Evolutionary conservation across 2,113 vertebrate species (phyloP).

Genomic region (Cathartes aura): DNA sequence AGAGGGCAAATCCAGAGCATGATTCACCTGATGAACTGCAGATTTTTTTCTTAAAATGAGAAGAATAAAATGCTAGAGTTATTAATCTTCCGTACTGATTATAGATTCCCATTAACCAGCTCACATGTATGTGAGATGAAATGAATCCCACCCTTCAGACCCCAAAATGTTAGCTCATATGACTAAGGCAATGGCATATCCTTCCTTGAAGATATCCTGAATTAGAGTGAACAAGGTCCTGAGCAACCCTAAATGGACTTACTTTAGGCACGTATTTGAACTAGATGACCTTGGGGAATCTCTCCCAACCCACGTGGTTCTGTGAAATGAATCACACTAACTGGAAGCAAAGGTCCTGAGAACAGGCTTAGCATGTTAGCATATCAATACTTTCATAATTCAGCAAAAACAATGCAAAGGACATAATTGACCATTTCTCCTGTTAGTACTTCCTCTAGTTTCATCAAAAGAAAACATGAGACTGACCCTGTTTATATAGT

Average conservation of each 20-base stretch:
- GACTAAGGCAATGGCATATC: not conserved
- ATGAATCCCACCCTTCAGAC: not conserved
- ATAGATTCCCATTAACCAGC: not conserved
- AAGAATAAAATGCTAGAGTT: not conserved
- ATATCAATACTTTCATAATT: not conserved
- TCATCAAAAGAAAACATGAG: not conserved
- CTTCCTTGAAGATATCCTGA: not conserved
- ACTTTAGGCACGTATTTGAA: not conserved
- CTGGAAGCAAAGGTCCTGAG: not conserved
- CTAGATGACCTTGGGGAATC: not conserved
- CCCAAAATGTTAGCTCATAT: not conserved
- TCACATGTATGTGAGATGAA: not conserved
- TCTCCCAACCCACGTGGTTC: rapidly evolving
- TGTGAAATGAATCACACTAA: not conserved
- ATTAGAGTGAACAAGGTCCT: not conserved
- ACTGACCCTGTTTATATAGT: not conserved
- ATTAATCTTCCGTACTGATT: not conserved
- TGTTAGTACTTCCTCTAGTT: not conserved
- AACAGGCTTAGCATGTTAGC: not conserved
- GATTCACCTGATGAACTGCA: not conserved
- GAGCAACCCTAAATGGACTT: not conserved
- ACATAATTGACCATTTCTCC: not conserved
- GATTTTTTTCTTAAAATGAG: not conserved
- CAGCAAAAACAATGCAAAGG: not conserved
- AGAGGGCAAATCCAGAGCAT: not conserved